phyloP scores from a whole-genome alignment of 2,888 invertebrate genomes.

The Pyrocoelia pectoralis region DNA sequence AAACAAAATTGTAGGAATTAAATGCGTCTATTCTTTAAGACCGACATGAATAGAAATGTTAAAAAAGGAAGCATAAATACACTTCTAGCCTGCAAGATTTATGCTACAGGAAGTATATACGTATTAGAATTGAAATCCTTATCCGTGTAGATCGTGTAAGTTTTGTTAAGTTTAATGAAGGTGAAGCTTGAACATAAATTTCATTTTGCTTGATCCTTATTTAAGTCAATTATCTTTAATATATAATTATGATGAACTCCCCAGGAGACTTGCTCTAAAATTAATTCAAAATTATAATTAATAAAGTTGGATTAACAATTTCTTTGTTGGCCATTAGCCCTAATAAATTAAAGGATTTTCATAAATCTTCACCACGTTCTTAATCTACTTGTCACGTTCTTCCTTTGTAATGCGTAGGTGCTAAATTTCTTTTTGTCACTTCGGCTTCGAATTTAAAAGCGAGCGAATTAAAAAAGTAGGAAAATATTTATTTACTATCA shows the following conservation, averaged over 20 bases:
- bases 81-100: not conserved
- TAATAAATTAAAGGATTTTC: too few relatives aligned
- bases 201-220: not conserved
- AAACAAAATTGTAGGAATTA: too few relatives aligned
- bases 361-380: too few relatives aligned
- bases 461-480: too few relatives aligned
- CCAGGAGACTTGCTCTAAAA: not conserved
- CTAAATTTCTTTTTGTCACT: too few relatives aligned
- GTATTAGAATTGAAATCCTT: not conserved
- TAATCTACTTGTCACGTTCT: too few relatives aligned
- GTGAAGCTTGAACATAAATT: constrained; percentile 1
- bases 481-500: too few relatives aligned
- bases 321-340: not conserved
- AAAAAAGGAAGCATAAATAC: not conserved
- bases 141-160: not conserved
- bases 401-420: too few relatives aligned
- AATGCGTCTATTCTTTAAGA: too few relatives aligned
- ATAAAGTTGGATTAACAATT: not conserved
- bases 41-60: not conserved
- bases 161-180: constrained; percentile 1
- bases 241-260: not conserved
- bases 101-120: not conserved
- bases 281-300: not conserved
- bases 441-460: too few relatives aligned
- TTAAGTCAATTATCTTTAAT: not conserved